Conservation (phyloP, 2,888 invertebrate species). For the Sinodicranocentrus sp. region DNA sequence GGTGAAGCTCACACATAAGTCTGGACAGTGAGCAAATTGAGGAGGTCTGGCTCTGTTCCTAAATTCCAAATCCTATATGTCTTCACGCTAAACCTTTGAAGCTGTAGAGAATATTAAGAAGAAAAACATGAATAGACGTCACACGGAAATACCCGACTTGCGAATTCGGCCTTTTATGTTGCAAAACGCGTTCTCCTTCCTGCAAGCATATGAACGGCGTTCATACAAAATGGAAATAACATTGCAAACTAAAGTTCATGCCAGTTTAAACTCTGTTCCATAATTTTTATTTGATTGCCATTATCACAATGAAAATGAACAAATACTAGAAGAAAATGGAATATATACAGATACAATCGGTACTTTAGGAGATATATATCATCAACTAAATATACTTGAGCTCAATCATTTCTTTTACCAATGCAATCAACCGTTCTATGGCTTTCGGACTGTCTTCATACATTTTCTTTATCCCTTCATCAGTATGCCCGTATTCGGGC, state of each 20-base stretch:
- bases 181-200: no score
- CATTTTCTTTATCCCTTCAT: slow-evolving; percentile 28
- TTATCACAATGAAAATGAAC: neutral
- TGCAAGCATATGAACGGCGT: no score
- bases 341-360: neutral
- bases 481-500: neutral
- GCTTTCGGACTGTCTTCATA: slow-evolving; percentile 55
- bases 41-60: neutral
- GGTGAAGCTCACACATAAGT: neutral
- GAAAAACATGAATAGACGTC: neutral
- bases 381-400: neutral
- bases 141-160: slow-evolving; percentile 12
- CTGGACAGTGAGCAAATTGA: neutral
- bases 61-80: no score
- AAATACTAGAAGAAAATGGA: neutral
- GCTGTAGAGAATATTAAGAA: no score
- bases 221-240: no score
- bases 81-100: no score
- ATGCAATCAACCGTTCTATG: slow-evolving; percentile 45
- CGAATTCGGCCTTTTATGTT: neutral
- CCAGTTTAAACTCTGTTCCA: no score
- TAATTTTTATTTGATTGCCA: no score
- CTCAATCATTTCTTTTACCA: slow-evolving; percentile 57
- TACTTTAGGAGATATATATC: neutral
- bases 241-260: no score